Base-by-base conservation (phyloP, 2,113 vertebrate species). In the Thalassoma bifasciatum region DNA sequence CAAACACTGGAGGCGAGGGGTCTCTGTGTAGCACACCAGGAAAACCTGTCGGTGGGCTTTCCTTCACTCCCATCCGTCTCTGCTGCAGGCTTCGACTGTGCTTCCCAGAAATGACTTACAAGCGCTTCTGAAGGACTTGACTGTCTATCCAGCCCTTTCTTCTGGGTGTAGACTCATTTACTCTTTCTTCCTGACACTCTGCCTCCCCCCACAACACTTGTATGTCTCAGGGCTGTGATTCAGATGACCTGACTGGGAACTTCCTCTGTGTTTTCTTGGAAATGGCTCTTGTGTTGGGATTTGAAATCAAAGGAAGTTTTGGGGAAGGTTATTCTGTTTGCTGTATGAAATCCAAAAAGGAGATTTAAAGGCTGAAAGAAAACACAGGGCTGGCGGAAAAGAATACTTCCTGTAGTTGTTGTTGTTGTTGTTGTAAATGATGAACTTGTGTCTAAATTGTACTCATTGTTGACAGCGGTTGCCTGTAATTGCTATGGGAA, bases 81-180 rank as follows among this genome's bases (percentile, higher is more conserved):
- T 63, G 59, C 53, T 12, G 3, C 5, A 13, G 13, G 61, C 70
- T 82, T 70, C 30, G 69, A 59, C 36, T 66, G 37, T 30, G 38
- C 74, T 90, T 91, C 89, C 83, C 84, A 85, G 85, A 89, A 92
- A 77, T 83, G 78, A 86, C 83, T 72, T 66, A 62, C 44, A 14
- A 30, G 30, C 38, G 0, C 6, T 30, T 24, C 71, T 86, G 72
- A 86, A 88, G 69, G 40, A 49, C 21, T 13, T n/a, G 2, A 54
- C 75, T 34, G 47, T 49, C 69, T 19, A 19, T 57, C 52, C 66
- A 57, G 66, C 46, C 62, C 76, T 53, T 42, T 58, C 44, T 52
- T 1, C 47, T 82, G 76, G 75, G 66, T 26, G 74, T 84, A 50
- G 58, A 21, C 42, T 1, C 34, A 16, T 50, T 67, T 60, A 38